A percentile compares a stretch with the other conserved stretches of the same genome.
These are phyloP conservation scores for Catostomus latipinnis DNA, from an alignment of 2,797 vertebrate genomes.

Conservation along the genomic window DNA sequence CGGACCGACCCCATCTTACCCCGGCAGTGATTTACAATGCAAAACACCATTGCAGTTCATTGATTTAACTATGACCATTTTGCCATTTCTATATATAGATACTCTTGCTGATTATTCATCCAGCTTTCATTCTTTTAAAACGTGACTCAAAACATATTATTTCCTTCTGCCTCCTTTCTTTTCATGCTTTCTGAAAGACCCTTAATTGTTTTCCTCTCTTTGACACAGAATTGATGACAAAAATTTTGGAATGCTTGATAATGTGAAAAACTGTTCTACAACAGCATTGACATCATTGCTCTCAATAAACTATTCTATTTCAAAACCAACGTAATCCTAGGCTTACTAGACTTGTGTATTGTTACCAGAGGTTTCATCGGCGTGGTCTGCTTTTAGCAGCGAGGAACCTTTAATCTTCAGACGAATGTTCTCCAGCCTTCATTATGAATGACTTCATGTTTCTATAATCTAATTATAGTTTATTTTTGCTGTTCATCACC, in stretches of 20 bases:
- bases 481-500: constrained; percentile 17
- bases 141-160: constrained; percentile 15
- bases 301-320: constrained; percentile 33
- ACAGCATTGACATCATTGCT: constrained; percentile 32
- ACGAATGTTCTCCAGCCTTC: neutral
- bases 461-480: constrained; percentile 20
- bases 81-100: constrained; percentile 24
- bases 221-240: constrained; percentile 17
- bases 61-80: constrained; percentile 18
- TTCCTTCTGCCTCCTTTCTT: neutral
- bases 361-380: constrained; percentile 7
- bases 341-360: neutral
- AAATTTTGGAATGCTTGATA: constrained; percentile 20
- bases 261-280: constrained; percentile 3
- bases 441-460: constrained; percentile 13
- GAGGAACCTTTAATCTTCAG: neutral
- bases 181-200: constrained; percentile 1
- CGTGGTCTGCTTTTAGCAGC: constrained; percentile 17
- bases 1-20: neutral
- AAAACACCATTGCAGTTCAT: neutral
- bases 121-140: constrained; percentile 8
- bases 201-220: constrained; percentile 35
- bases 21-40: constrained; percentile 13
- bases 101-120: constrained; percentile 18
- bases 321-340: constrained; percentile 18